Evolutionary conservation across 2,888 invertebrate genomes (phyloP).

Genomic region (Apodemia mormo): DNA sequence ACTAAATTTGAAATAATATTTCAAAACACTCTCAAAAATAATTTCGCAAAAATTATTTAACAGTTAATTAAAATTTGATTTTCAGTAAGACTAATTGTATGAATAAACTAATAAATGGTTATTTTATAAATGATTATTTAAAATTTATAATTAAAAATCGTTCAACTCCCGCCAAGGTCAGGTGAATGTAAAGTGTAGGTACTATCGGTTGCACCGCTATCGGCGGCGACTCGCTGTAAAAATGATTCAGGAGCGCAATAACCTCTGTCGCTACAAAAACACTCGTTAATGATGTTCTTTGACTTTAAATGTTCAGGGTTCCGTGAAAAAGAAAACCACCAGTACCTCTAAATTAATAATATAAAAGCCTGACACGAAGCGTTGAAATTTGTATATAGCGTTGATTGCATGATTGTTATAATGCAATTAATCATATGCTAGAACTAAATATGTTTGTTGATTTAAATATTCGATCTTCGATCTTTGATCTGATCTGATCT

Average conservation of each 20-base stretch:
- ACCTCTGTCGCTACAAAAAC: background rate
- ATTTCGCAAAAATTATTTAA: background rate
- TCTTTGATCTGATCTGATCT: no score
- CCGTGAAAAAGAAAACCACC: no score
- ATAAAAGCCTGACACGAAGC: no score
- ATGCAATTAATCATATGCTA: no score
- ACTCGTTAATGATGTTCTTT: no score
- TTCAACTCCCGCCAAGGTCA: background rate
- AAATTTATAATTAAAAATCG: background rate
- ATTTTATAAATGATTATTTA: no score
- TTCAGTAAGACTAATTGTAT: background rate
- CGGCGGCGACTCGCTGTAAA: background rate
- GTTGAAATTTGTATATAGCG: no score
- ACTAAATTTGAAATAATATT: background rate
- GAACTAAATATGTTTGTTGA: no score
- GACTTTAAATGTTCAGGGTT: no score
- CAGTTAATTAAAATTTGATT: background rate
- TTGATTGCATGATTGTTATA: no score
- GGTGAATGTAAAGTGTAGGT: background rate
- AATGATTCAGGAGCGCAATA: slow-evolving; percentile 8
- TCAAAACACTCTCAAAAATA: background rate
- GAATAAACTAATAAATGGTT: background rate
- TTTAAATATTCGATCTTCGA: no score
- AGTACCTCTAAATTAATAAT: no score
- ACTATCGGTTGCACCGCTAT: background rate